Conservation (phyloP, 2,888 invertebrate species). For the Rotaria macrura region DNA sequence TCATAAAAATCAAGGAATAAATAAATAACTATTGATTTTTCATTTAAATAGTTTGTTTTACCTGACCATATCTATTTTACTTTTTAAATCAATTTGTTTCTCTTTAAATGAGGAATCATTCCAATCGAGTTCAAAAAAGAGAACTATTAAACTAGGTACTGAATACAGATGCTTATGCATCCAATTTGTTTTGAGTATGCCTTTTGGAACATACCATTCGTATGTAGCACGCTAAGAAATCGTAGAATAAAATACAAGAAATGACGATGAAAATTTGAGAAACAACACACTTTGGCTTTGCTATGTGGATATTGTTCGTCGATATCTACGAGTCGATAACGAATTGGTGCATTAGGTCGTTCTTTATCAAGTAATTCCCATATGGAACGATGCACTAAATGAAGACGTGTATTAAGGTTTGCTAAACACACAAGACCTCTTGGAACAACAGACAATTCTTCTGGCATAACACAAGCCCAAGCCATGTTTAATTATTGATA, state of each 20-base stretch:
- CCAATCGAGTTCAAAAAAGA: conserved; percentile 96
- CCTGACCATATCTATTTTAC: conserved; percentile 64
- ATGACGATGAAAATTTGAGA: background rate
- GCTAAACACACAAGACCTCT: conserved; percentile 74
- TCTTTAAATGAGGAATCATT: conserved; percentile 85
- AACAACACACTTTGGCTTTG: conserved; percentile 47
- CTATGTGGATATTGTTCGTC: conserved; percentile 70
- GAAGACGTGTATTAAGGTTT: conserved; percentile 72
- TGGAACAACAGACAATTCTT: conserved; percentile 71
- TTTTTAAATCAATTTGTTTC: conserved; percentile 82
- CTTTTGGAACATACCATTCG: conserved; percentile 58
- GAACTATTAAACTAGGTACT: conserved; percentile 79
- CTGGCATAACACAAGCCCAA: conserved; percentile 58
- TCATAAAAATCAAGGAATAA: background rate
- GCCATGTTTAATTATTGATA: conserved; percentile 40
- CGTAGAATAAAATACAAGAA: background rate
- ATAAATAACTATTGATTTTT: background rate
- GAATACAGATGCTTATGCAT: conserved; percentile 78
- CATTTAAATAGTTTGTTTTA: conserved; percentile 38
- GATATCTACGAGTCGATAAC: conserved; percentile 68
- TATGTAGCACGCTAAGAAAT: conserved; percentile 20
- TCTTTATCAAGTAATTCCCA: conserved; percentile 83
- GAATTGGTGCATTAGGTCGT: conserved; percentile 68
- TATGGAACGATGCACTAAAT: conserved; percentile 75
- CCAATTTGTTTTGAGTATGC: conserved; percentile 86